Percentiles rank a stretch among this genome's conserved stretches.
Evolutionary conservation across 2,113 vertebrate genomes (phyloP).

Genomic region (Acanthochromis polyacanthus): DNA sequence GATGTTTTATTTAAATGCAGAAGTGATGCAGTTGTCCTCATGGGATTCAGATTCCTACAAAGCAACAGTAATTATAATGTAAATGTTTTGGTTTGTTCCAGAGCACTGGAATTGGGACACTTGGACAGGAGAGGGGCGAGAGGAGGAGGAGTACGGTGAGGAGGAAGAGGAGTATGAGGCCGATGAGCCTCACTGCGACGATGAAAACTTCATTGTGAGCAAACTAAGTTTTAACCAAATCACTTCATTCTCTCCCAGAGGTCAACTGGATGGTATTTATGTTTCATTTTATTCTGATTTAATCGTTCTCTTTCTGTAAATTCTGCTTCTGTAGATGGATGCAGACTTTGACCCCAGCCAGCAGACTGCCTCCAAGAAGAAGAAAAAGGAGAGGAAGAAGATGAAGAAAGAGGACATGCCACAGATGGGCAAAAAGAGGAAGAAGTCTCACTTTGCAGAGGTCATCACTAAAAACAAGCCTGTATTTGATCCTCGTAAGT

Average conservation of each 20-base stretch:
- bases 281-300: not conserved
- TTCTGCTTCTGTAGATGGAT: constrained; percentile 87
- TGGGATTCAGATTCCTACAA: too few species aligned
- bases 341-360: constrained; percentile 89
- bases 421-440: constrained; percentile 85
- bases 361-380: constrained; percentile 74
- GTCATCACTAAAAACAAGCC: constrained; percentile 85
- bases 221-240: rapidly evolving
- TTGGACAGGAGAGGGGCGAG: constrained; percentile 81
- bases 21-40: too few species aligned
- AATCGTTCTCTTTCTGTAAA: not conserved
- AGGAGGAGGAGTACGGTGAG: constrained; percentile 55
- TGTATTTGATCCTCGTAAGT: constrained; percentile 88
- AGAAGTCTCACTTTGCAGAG: constrained; percentile 87
- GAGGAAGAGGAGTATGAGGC: constrained; percentile 40
- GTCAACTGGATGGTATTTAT: not conserved
- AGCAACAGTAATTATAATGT: too few species aligned
- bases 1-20: too few species aligned
- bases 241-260: too few species aligned
- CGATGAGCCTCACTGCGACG: constrained; percentile 85
- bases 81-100: constrained; percentile 51
- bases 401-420: constrained; percentile 77
- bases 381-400: constrained; percentile 79
- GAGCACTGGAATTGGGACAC: constrained; percentile 94
- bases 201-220: constrained; percentile 88